phyloP scores from a whole-genome alignment of 92 coral and sea anemone species.

The Heteractis magnifica region DNA sequence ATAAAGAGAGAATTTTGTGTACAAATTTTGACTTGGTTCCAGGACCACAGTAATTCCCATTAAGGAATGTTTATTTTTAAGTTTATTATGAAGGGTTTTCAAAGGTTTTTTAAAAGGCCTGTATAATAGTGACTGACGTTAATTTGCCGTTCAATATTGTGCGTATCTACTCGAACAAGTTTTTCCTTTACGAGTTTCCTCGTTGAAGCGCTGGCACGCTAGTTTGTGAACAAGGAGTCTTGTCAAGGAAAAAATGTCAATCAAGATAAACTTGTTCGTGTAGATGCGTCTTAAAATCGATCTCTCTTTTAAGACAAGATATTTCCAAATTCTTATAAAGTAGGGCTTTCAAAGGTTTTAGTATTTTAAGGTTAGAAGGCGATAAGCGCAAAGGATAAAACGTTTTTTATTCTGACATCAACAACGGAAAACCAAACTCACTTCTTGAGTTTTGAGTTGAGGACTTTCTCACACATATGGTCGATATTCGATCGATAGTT shows the following conservation, averaged over 20 bases:
- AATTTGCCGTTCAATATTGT: too few relatives aligned
- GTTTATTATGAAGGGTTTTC: not conserved
- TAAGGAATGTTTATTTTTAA: not conserved
- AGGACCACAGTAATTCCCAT: not conserved
- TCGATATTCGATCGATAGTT: slow-evolving; percentile 2
- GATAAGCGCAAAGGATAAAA: not conserved
- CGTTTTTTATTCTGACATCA: not conserved
- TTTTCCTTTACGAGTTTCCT: too few relatives aligned
- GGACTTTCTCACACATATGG: not conserved
- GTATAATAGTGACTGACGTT: too few relatives aligned
- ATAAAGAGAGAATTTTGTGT: not conserved
- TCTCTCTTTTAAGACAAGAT: too few relatives aligned
- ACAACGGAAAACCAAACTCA: not conserved
- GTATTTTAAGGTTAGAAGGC: not conserved
- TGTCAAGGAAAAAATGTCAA: too few relatives aligned
- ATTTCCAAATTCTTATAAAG: not conserved
- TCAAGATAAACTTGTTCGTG: too few relatives aligned
- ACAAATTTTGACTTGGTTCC: not conserved
- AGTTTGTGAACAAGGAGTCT: too few relatives aligned
- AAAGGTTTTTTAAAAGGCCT: not conserved
- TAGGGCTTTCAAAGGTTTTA: not conserved
- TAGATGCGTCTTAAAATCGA: too few relatives aligned
- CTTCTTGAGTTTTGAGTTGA: not conserved
- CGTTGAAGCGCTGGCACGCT: too few relatives aligned
- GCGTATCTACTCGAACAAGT: too few relatives aligned